Evolutionary conservation across 2,888 invertebrate genomes (phyloP).

Genomic region (Tethea ocularis): DNA sequence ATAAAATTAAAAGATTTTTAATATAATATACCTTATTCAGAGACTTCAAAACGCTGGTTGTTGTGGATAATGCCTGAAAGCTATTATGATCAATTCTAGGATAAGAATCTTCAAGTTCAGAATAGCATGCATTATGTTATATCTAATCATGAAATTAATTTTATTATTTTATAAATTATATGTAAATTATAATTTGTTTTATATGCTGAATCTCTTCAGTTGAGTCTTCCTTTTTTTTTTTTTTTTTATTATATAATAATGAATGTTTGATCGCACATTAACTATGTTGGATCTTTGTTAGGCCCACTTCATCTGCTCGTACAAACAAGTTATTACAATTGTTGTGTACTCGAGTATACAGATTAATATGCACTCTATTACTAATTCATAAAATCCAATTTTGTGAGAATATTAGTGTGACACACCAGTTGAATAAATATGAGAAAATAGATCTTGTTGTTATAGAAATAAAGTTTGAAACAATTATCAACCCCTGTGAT

Average conservation of each 20-base stretch:
- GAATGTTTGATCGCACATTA: neutral
- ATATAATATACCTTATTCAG: too few species aligned
- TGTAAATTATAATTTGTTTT: neutral
- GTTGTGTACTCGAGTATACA: too few species aligned
- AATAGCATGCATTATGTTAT: too few species aligned
- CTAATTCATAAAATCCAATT: neutral
- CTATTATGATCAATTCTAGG: too few species aligned
- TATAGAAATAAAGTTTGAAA: neutral
- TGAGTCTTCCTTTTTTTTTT: neutral
- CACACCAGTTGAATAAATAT: neutral
- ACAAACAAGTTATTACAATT: neutral
- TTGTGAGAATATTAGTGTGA: neutral
- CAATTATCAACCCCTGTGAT: too few species aligned
- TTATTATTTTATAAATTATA: neutral
- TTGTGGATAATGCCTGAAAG: too few species aligned
- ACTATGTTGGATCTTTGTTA: neutral
- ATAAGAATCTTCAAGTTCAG: too few species aligned
- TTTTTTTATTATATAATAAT: neutral
- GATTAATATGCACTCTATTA: too few species aligned
- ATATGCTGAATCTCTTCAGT: constrained; percentile 1
- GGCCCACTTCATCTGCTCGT: neutral
- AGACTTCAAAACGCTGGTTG: too few species aligned
- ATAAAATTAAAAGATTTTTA: too few species aligned
- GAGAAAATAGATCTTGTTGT: neutral
- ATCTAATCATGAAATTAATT: too few species aligned